A percentile compares a stretch with the other conserved stretches of the same genome.
Conservation (phyloP, 2,888 invertebrate species). For the Caenorhabditis macrosperma region DNA sequence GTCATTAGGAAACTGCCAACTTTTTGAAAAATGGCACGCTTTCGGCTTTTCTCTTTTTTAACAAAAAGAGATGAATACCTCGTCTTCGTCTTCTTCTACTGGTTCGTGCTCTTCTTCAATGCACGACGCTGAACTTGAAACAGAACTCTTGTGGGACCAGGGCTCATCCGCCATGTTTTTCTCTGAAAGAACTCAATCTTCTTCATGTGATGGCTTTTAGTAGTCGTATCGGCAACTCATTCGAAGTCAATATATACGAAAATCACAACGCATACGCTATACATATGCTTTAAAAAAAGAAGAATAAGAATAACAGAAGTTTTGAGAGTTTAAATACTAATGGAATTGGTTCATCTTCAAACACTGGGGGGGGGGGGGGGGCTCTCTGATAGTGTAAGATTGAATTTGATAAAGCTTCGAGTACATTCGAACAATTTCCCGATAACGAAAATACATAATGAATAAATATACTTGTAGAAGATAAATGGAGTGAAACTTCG, state of each 20-base stretch:
- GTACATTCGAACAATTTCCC: too few species aligned
- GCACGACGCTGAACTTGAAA: constrained; percentile 38
- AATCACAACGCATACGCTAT: background rate
- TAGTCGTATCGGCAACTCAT: background rate
- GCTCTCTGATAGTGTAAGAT: too few species aligned
- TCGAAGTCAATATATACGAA: background rate
- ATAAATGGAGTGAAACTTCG: background rate
- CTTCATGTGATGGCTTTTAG: background rate
- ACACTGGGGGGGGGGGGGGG: too few species aligned
- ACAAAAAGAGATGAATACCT: constrained; percentile 21
- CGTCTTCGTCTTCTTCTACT: constrained; percentile 51
- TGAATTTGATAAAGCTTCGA: too few species aligned
- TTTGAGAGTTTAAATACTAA: background rate
- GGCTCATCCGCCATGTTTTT: constrained; percentile 24
- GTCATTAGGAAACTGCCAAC: constrained; percentile 23
- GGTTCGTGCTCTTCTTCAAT: constrained; percentile 58
- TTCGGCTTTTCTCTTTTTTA: constrained; percentile 4
- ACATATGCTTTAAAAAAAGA: background rate
- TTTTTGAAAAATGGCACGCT: constrained; percentile 9
- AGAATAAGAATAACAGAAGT: background rate
- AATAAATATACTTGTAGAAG: too few species aligned
- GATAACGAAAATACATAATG: too few species aligned
- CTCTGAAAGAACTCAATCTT: background rate
- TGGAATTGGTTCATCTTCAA: too few species aligned
- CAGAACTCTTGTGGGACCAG: constrained; percentile 43